phyloP scores from a whole-genome alignment of 1,140 invertebrate species.

The Zaprionus davidi region DNA sequence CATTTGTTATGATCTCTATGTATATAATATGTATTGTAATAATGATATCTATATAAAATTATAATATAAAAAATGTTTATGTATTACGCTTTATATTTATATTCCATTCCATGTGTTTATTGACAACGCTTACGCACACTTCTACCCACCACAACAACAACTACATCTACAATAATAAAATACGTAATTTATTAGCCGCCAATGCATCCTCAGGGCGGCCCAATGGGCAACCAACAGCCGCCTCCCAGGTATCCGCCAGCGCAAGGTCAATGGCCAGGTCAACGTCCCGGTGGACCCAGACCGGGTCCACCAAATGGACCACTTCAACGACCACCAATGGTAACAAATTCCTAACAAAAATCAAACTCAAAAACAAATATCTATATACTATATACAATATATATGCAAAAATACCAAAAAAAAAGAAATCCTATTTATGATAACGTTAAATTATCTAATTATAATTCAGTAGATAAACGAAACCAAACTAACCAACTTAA shows the following conservation, averaged over 20 bases:
- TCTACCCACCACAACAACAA: conserved; percentile 65
- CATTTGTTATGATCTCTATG: conserved; percentile 26
- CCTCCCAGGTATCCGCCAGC: conserved; percentile 84
- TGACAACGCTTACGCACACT: conserved; percentile 80
- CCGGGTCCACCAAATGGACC: conserved; percentile 86
- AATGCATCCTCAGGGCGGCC: conserved; percentile 82
- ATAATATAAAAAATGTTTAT: conserved; percentile 70
- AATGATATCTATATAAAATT: conserved; percentile 13
- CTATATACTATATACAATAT: background rate
- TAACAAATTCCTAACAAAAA: conserved; percentile 82
- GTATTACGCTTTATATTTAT: conserved; percentile 79
- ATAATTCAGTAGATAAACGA: conserved; percentile 37
- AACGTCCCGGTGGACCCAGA: conserved; percentile 88
- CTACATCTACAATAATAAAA: conserved; percentile 53
- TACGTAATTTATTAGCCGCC: conserved; percentile 75
- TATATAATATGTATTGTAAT: conserved; percentile 32
- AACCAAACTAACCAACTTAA: conserved; percentile 65
- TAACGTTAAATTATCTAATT: conserved; percentile 37
- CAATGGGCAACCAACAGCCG: conserved; percentile 84
- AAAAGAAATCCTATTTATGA: conserved; percentile 39
- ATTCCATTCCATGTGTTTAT: conserved; percentile 79
- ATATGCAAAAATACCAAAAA: conserved; percentile 28
- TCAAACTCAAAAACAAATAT: conserved; percentile 7
- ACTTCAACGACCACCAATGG: conserved; percentile 89
- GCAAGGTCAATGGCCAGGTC: conserved; percentile 85